Percentiles rank a stretch among this genome's conserved stretches.
These are phyloP conservation scores for Diabrotica undecimpunctata DNA, from an alignment of 1,140 invertebrate genomes.

Conservation along the genomic window DNA sequence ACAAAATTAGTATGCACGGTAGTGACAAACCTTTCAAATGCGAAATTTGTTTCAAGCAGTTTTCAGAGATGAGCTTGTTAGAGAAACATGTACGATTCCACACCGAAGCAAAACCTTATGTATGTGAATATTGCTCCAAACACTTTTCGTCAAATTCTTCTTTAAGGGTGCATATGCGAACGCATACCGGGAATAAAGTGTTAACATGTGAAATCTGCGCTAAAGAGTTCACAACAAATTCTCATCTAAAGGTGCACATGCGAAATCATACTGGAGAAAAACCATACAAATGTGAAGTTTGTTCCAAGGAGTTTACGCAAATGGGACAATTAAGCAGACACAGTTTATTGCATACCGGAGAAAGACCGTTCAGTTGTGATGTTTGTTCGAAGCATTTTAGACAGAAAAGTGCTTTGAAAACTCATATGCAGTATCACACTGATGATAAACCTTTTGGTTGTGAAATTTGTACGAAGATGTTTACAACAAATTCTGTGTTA, in stretches of 20 bases:
- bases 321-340: neutral
- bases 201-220: constrained; percentile 46
- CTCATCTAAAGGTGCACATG: too few species aligned
- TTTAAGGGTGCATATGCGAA: constrained; percentile 50
- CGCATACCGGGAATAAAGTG: constrained; percentile 52
- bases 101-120: constrained; percentile 69
- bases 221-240: neutral
- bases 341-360: neutral
- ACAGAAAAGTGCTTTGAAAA: neutral
- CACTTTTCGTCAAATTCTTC: constrained; percentile 56
- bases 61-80: neutral
- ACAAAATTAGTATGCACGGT: too few species aligned
- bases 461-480: constrained; percentile 4
- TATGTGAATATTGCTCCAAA: constrained; percentile 62
- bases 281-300: constrained; percentile 46
- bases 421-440: neutral
- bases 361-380: neutral
- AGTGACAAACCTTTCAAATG: too few species aligned
- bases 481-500: neutral
- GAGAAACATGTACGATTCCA: constrained; percentile 71
- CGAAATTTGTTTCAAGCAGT: too few species aligned
- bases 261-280: too few species aligned
- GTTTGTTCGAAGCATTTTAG: neutral
- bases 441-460: neutral
- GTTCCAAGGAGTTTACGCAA: constrained; percentile 49